Percentiles rank a stretch among this genome's conserved stretches.
phyloP scores from a whole-genome alignment of 2,888 invertebrate genomes.

The Pseudococcus longispinus region DNA sequence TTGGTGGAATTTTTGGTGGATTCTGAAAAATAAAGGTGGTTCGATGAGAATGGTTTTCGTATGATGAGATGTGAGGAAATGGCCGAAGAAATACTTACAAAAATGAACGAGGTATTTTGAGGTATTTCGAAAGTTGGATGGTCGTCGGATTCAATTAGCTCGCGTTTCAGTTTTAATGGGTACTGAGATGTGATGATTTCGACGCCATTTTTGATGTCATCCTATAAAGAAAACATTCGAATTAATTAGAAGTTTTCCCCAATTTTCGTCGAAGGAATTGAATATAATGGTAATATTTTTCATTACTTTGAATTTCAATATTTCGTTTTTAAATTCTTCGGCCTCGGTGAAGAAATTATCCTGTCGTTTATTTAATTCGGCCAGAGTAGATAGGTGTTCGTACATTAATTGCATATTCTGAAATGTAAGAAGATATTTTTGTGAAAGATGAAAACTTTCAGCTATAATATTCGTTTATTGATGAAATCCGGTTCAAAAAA shows the following conservation, averaged over 20 bases:
- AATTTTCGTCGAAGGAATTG: neutral
- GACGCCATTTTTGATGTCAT: slow-evolving; percentile 28
- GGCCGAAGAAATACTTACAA: neutral
- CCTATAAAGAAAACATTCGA: neutral
- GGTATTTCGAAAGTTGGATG: slow-evolving; percentile 18
- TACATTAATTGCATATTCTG: slow-evolving; percentile 80
- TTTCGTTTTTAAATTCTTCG: slow-evolving; percentile 72
- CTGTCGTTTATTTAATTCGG: slow-evolving; percentile 73
- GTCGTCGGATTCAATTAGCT: neutral
- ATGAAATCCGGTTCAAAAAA: neutral
- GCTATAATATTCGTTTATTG: no score
- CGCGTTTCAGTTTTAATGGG: slow-evolving; percentile 39
- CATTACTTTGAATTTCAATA: slow-evolving; percentile 74
- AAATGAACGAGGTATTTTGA: slow-evolving; percentile 46
- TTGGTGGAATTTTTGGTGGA: neutral
- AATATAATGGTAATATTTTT: neutral
- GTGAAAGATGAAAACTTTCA: no score
- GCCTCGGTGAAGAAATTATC: slow-evolving; percentile 71
- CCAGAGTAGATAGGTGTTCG: slow-evolving; percentile 76
- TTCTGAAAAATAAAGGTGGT: neutral
- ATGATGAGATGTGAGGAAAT: neutral
- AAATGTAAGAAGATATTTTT: slow-evolving; percentile 63
- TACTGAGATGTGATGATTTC: slow-evolving; percentile 29
- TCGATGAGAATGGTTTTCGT: neutral
- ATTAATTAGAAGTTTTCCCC: neutral